phyloP scores from a whole-genome alignment of 2,888 invertebrate genomes.

The Platynereis dumerilii region DNA sequence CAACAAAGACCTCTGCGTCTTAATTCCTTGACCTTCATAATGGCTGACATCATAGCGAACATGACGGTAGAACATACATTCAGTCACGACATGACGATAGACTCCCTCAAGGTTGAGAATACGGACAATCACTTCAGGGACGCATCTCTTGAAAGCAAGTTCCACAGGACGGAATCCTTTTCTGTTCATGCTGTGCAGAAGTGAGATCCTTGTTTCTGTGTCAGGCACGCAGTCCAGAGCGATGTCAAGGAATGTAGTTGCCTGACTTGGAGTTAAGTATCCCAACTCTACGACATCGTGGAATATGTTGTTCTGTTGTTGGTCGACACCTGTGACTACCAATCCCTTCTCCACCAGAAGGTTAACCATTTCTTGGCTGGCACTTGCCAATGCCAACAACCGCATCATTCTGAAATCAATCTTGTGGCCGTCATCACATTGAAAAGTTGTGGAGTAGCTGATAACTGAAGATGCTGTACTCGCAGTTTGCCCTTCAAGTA shows the following conservation, averaged over 20 bases:
- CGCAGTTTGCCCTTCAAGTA: no score
- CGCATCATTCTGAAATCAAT: no score
- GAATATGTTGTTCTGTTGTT: neutral
- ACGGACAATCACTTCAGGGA: neutral
- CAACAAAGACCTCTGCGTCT: neutral
- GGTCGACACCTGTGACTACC: no score
- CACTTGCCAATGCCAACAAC: no score
- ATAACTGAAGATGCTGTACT: no score
- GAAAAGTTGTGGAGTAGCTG: no score
- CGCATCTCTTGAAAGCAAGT: neutral
- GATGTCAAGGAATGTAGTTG: neutral
- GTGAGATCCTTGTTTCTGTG: neutral
- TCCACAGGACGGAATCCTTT: constrained; percentile 2
- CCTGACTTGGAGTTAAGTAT: neutral
- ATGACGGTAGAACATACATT: neutral
- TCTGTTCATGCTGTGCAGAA: neutral
- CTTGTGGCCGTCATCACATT: no score
- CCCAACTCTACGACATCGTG: constrained; percentile 1
- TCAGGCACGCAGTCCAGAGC: neutral
- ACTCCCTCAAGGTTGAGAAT: neutral
- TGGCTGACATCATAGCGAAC: neutral
- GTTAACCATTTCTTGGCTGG: no score
- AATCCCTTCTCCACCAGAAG: no score
- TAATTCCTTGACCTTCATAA: neutral
- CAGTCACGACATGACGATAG: neutral